A percentile compares a stretch with the other conserved stretches of the same genome.
Conservation (phyloP, 2,888 invertebrate species). For the Nasonovia ribisnigri region DNA sequence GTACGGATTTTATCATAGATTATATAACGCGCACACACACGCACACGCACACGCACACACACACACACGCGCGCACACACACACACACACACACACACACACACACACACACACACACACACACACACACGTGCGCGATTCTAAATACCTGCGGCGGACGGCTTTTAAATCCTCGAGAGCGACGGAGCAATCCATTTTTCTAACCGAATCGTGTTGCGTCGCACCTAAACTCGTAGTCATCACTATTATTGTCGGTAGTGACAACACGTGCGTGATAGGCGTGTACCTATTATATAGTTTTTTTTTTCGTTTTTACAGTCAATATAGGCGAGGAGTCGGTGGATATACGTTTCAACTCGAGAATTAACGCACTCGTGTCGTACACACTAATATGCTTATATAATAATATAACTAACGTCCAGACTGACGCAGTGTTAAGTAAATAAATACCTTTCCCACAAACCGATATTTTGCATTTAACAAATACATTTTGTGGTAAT, state of each 20-base stretch:
- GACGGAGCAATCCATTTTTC: neutral
- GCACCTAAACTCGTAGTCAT: neutral
- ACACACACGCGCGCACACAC: too few species aligned
- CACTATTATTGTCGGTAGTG: neutral
- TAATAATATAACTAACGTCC: neutral
- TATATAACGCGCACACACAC: neutral
- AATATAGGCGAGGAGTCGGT: neutral
- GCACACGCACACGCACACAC: too few species aligned
- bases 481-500: neutral
- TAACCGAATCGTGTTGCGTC: neutral
- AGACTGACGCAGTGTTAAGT: rapidly evolving
- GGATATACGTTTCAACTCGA: neutral
- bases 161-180: neutral
- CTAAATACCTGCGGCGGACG: neutral
- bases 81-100: neutral
- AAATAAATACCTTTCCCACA: neutral
- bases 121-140: neutral
- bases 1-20: neutral
- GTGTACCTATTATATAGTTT: neutral
- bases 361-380: neutral
- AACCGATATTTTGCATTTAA: neutral
- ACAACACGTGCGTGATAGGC: neutral
- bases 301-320: neutral
- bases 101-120: neutral
- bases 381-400: neutral